Evolutionary conservation across 2,888 invertebrate species (phyloP).

Genomic region (Eristalinus aeneus): DNA sequence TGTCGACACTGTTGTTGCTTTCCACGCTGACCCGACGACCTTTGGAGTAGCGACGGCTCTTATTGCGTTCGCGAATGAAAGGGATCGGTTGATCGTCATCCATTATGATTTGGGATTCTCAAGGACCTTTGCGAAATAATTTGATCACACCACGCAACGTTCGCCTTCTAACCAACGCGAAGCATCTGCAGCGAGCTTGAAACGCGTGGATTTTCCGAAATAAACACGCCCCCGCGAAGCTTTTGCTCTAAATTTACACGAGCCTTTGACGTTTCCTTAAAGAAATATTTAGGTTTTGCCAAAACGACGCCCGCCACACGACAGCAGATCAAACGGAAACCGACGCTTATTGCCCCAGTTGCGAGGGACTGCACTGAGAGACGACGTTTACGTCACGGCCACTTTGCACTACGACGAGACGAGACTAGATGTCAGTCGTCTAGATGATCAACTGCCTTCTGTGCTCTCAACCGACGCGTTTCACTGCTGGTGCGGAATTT

Average conservation of each 20-base stretch:
- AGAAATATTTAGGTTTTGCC: conserved; percentile 9
- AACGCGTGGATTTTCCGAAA: not conserved
- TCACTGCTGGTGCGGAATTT: not conserved
- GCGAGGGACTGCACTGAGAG: not conserved
- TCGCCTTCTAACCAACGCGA: not conserved
- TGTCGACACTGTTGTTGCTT: conserved; percentile 58
- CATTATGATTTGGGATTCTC: conserved; percentile 11
- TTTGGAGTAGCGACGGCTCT: conserved; percentile 61
- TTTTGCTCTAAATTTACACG: not conserved
- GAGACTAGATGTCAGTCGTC: not conserved
- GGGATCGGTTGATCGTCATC: conserved; percentile 59
- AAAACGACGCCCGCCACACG: conserved; percentile 17
- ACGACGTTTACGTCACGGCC: conserved; percentile 35
- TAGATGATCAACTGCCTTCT: conserved; percentile 26
- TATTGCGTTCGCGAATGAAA: conserved; percentile 58
- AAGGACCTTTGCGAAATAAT: not conserved
- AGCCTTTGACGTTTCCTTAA: not conserved
- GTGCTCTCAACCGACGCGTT: not conserved
- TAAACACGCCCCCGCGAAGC: not conserved
- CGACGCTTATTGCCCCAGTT: not conserved
- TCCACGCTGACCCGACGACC: conserved; percentile 68
- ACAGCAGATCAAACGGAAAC: conserved; percentile 37
- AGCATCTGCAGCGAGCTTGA: not conserved
- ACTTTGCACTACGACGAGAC: conserved; percentile 2
- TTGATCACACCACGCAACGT: not conserved